phyloP scores from a whole-genome alignment of 1,140 invertebrate species.

The Scaptomyza pallida region DNA sequence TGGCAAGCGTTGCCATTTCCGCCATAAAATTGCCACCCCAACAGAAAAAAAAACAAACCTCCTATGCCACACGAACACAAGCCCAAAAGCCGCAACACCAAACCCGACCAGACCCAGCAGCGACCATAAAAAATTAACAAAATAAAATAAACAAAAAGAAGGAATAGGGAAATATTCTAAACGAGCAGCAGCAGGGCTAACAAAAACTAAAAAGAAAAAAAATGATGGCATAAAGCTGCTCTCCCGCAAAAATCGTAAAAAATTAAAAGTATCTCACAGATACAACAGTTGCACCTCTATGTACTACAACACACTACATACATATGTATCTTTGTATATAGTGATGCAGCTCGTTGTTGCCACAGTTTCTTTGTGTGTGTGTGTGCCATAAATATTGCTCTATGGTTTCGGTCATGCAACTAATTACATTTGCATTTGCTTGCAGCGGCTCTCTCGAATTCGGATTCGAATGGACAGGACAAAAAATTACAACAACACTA shows the following conservation, averaged over 20 bases:
- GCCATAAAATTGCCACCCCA: conserved; percentile 65
- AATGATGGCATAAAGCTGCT: conserved; percentile 58
- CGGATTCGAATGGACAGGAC: background rate
- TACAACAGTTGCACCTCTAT: conserved; percentile 61
- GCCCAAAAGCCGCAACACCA: conserved; percentile 43
- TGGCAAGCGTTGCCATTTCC: conserved; percentile 78
- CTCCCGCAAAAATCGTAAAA: conserved; percentile 76
- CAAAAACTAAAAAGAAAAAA: conserved; percentile 12
- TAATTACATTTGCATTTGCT: conserved; percentile 76
- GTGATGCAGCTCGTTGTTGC: conserved; percentile 13
- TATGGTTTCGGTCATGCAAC: conserved; percentile 79
- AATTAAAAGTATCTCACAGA: conserved; percentile 77
- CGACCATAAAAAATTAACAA: conserved; percentile 79
- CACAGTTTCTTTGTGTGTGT: too few species aligned
- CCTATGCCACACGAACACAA: background rate
- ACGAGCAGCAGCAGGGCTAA: conserved; percentile 11
- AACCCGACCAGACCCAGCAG: conserved; percentile 35
- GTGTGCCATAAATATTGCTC: conserved; percentile 78
- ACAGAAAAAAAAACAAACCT: background rate
- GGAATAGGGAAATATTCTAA: conserved; percentile 65
- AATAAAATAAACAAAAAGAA: conserved; percentile 53
- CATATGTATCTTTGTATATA: background rate
- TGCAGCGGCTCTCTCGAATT: conserved; percentile 1
- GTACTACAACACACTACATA: too few species aligned
- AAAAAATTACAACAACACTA: background rate